A percentile compares a stretch with the other conserved stretches of the same genome.
Conservation (phyloP, 2,113 vertebrate species). For the Coryphaenoides rupestris region DNA sequence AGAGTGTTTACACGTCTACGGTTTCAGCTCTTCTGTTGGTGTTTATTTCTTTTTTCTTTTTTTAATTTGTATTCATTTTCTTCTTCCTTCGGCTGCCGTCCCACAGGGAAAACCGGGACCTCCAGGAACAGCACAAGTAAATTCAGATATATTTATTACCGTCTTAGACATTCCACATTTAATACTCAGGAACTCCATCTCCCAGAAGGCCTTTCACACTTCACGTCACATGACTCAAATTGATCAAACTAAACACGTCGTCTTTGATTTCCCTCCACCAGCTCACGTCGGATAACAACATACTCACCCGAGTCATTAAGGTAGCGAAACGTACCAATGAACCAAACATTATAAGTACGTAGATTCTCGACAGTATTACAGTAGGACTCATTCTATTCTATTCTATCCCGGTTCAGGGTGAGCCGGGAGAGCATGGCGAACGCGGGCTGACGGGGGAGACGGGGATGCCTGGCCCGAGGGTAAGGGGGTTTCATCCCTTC, state of each 20-base stretch:
- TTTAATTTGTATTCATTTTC: conserved; percentile 25
- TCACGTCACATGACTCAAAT: conserved; percentile 4
- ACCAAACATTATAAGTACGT: background rate
- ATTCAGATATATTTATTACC: conserved; percentile 51
- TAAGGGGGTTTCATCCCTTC: conserved; percentile 46
- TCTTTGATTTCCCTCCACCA: conserved; percentile 29
- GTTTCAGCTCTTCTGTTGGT: conserved; percentile 12
- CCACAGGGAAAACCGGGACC: conserved; percentile 78
- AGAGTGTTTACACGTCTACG: conserved; percentile 24
- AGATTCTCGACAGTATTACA: background rate
- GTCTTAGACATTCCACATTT: conserved; percentile 25
- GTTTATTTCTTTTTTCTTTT: conserved; percentile 29
- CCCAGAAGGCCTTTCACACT: conserved; percentile 5
- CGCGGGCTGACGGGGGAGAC: conserved; percentile 63
- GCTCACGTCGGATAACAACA: conserved; percentile 55
- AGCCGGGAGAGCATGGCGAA: conserved; percentile 64
- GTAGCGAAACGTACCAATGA: conserved; percentile 39
- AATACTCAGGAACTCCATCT: conserved; percentile 2
- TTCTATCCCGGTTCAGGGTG: conserved; percentile 48
- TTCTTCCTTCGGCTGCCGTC: conserved; percentile 13
- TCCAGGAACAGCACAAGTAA: conserved; percentile 75
- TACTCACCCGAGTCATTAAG: conserved; percentile 75
- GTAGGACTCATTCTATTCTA: background rate
- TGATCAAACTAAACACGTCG: background rate
- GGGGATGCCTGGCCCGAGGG: conserved; percentile 74